Percentiles rank a stretch among this genome's conserved stretches.
These are phyloP conservation scores for Cairina moschata DNA, from an alignment of 2,113 vertebrate species.

Conservation along the genomic window DNA sequence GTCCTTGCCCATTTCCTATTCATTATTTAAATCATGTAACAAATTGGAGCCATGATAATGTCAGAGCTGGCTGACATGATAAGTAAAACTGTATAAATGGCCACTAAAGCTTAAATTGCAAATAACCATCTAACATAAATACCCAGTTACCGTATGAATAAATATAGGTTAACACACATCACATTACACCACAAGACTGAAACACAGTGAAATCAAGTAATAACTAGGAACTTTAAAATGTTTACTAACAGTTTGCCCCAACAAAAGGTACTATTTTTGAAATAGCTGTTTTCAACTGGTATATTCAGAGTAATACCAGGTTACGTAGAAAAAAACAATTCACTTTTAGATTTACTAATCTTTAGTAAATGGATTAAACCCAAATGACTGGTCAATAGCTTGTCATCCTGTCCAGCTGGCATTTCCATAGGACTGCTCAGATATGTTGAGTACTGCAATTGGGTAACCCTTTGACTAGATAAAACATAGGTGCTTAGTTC, in stretches of 20 bases:
- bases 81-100: neutral
- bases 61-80: neutral
- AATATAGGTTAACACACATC: neutral
- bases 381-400: constrained; percentile 1
- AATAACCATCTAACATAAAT: neutral
- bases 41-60: neutral
- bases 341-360: neutral
- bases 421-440: neutral
- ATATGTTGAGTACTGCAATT: neutral
- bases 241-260: neutral
- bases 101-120: neutral
- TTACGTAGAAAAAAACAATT: constrained; percentile 2
- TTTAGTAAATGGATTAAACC: constrained; percentile 19
- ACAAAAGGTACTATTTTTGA: neutral
- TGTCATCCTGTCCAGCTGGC: neutral
- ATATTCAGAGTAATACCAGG: neutral
- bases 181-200: neutral
- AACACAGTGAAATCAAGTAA: neutral
- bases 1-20: neutral
- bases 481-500: neutral
- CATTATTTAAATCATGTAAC: neutral
- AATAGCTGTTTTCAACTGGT: constrained; percentile 19
- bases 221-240: neutral
- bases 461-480: neutral
- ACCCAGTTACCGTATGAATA: rapidly evolving